Base-by-base conservation (phyloP, 2,797 vertebrate genomes). In the Oreortyx pictus region DNA sequence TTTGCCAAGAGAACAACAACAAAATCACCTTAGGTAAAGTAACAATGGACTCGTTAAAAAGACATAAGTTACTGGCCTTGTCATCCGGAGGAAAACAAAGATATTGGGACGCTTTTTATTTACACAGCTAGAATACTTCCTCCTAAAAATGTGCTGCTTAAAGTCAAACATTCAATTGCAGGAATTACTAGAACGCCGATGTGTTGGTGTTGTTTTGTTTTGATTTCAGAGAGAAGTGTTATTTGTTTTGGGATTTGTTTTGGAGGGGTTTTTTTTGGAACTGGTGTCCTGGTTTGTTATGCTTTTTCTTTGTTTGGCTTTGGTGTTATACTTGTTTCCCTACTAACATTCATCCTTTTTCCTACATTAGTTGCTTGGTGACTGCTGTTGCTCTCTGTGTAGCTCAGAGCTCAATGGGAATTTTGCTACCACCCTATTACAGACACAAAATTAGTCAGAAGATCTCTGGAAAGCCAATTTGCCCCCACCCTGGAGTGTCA, bases 41-140 rank as follows among this genome's bases (percentile, higher is more conserved):
- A 83, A 89, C 89, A 80, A 84, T 89, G 85, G 94, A 96, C 87
- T 94, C 91, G 79, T 44, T 94, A 95, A 89, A 86, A 92, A 92
- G 79, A 94, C 84, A 76, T 70, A 92, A 96, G 67, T 95, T 86
- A 86, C 61, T 95, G 85, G 92, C 89, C 80, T 95, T 79, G 89
- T 47, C 33, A 93, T 93, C 91, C 82, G 76, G 85, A 64, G 67
- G 60, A 84, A 87, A 91, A 81, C 72, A 92, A 80, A 87, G 78
- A 43, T 89, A 62, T 72, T 80, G 87, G 84, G 73, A 46, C 35
- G 66, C 15, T 13, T 88, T 72, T 70, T 89, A 35, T 90, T 95
- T 76, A 33, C 43, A 1, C 3, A 89, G 76, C 62, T 92, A 49
- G 31, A 89, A 57, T 67, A 89, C 73, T 95, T 92, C 70, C 90